A percentile compares a stretch with the other conserved stretches of the same genome.
phyloP scores from a whole-genome alignment of 2,113 vertebrate genomes.

The pig (Sus scrofa) region T2T-Sscrofa CM000826.6:31384001-31384500 shows the following conservation, averaged over 20 bases:
- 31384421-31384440: not conserved
- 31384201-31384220: not conserved
- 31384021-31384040: not conserved
- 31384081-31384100: not conserved
- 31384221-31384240: not conserved
- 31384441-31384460: not conserved
- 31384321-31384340: not conserved
- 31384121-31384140: not conserved
- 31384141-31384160: not conserved
- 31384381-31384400: not conserved
- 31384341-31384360: not conserved
- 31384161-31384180: not conserved
- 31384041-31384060: not conserved
- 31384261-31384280: not conserved
- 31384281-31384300: not conserved
- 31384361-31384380: not conserved
- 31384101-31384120: not conserved
- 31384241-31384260: not conserved
- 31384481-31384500: too few relatives aligned
- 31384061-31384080: slow-evolving; percentile 11
- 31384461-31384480: too few relatives aligned
- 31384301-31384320: not conserved
- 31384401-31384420: not conserved
- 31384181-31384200: not conserved
- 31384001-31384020: not conserved